Base-by-base conservation (phyloP, 23 tunicate species). In the Halocynthia roretzi region DNA sequence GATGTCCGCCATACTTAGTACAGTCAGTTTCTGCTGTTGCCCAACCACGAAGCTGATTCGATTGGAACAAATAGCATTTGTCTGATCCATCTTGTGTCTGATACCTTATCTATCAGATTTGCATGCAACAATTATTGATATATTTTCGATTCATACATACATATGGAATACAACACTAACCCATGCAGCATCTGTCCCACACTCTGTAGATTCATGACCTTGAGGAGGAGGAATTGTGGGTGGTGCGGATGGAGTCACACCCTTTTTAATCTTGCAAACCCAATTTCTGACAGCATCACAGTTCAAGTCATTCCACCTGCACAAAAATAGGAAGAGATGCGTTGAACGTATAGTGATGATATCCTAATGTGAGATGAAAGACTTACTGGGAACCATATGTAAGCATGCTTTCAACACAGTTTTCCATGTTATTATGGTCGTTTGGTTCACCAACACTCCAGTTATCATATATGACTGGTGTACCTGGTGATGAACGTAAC, bases 391-490 rank as follows among this genome's bases (percentile, higher is more conserved):
- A 50, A 61, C 50, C 67, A 51, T 63, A n/a, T 10, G 67, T 51
- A 2, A 87, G 65, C 20, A 62, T 54, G 23, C 58, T 67, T 56
- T 91, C 97, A 6, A 85, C 90, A 78, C 97, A 91, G 53, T 75
- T 78, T 77, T 91, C 97, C 10, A 62, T 75, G 50, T 87, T 87
- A 22, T 91, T 77, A 68, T 81, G 87, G 53, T 91, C 82, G 61
- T 81, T 91, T 6, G 97, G 97, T 82, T 91, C 97, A 6, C 97
- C 97, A 56, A 56, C 61, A 67, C 67, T 70, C 97, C 97, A 91
- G 80, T 81, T 91, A 8, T 86, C 77, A 77, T 91, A 91, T 55
- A 71, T 67, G 7, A 85, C 90, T n/a, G 90, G 82, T 7, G 90
- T 77, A 6, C 90, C 97, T 90, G 69, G 48, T 14, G 50, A 51